Conservation (phyloP, 1,140 invertebrate genomes). For the Leptestheria dahalacensis region DNA sequence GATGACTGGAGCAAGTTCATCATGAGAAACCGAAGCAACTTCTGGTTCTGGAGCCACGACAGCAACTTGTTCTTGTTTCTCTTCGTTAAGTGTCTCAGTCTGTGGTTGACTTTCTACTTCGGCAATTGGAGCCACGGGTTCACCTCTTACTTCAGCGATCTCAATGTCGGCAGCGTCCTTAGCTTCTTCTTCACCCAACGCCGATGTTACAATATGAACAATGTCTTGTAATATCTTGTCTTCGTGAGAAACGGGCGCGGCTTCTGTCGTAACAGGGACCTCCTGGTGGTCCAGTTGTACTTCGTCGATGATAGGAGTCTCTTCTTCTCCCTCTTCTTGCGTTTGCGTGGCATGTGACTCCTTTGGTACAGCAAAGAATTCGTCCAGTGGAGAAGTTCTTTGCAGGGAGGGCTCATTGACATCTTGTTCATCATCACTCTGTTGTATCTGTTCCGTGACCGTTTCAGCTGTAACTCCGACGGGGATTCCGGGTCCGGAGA, state of each 20-base stretch:
- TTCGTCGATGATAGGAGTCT: neutral
- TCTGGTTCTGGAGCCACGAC: neutral
- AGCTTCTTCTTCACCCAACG: neutral
- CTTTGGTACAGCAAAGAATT: neutral
- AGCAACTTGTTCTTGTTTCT: neutral
- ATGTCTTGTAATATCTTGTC: neutral
- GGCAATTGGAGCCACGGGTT: neutral
- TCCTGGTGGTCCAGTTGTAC: neutral
- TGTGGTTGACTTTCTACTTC: neutral
- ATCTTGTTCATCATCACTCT: neutral
- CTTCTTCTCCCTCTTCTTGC: neutral
- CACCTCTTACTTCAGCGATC: neutral
- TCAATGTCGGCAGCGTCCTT: neutral
- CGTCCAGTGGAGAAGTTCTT: neutral
- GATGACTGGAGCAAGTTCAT: no score
- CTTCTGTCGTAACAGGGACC: neutral
- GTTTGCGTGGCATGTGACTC: neutral
- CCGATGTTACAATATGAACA: neutral
- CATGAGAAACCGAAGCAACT: no score
- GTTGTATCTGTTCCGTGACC: neutral
- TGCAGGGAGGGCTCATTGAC: neutral
- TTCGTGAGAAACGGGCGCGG: no score
- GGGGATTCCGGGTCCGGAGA: neutral
- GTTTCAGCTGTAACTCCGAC: neutral
- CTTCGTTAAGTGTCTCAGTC: neutral